A percentile compares a stretch with the other conserved stretches of the same genome.
Conservation (phyloP, 2,113 vertebrate species). For the Rhagologus leucostigma region DNA sequence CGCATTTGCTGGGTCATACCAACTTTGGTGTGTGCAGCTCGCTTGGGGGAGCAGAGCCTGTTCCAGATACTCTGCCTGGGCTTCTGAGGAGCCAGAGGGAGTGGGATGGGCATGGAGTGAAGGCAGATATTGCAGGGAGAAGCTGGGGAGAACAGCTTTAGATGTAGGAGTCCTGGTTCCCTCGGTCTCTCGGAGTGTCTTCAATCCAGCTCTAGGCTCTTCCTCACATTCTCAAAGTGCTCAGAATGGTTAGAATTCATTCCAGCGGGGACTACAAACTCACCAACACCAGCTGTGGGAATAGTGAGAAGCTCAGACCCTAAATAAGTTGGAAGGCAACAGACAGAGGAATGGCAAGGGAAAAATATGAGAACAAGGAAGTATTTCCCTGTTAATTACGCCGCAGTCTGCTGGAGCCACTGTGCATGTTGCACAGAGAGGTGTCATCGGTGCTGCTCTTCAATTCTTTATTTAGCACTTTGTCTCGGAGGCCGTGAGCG, state of each 20-base stretch:
- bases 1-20: not conserved
- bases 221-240: not conserved
- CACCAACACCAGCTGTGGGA: not conserved
- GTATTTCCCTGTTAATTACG: not conserved
- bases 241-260: not conserved
- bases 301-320: not conserved
- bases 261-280: not conserved
- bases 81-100: not conserved
- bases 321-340: not conserved
- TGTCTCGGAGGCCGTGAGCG: not conserved
- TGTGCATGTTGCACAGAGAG: not conserved
- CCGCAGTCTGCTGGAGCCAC: not conserved
- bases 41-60: not conserved
- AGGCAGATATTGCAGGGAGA: not conserved
- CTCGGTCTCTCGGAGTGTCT: not conserved
- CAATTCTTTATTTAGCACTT: not conserved
- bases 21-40: not conserved
- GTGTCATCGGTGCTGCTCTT: not conserved
- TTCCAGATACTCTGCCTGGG: not conserved
- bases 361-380: not conserved
- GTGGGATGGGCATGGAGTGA: not conserved
- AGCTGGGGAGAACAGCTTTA: not conserved
- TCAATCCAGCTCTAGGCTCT: not conserved
- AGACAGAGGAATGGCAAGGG: not conserved
- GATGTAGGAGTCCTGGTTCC: not conserved